Percentiles rank a stretch among this genome's conserved stretches.
These are phyloP conservation scores for Phocoena sinus DNA, from an alignment of 2,113 vertebrate species.

Conservation along the genomic window DNA sequence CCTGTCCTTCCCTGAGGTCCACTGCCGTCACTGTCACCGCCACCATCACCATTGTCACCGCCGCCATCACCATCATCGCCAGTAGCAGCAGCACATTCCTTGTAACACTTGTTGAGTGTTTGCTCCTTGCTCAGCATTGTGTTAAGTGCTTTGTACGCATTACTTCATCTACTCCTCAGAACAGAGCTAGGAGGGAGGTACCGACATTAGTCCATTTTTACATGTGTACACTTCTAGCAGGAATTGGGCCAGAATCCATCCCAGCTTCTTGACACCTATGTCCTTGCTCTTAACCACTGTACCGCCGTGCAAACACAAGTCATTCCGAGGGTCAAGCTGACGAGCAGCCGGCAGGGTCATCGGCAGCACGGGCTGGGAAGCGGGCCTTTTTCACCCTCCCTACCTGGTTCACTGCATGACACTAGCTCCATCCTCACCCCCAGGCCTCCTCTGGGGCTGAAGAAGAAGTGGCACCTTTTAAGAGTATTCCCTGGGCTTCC, in stretches of 20 bases:
- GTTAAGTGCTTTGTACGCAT: background rate
- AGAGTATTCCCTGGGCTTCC: background rate
- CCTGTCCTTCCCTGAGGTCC: background rate
- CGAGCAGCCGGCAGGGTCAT: background rate
- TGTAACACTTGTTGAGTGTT: background rate
- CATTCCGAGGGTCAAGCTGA: background rate
- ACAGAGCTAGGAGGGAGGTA: background rate
- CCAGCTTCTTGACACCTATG: background rate
- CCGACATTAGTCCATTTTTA: too few relatives aligned
- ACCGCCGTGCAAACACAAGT: background rate
- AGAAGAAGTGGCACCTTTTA: constrained; percentile 62
- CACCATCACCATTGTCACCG: too few relatives aligned
- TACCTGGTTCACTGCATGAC: background rate
- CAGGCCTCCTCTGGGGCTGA: constrained; percentile 59
- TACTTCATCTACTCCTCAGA: background rate
- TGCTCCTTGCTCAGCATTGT: background rate
- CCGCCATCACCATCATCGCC: rapidly evolving
- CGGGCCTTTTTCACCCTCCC: background rate
- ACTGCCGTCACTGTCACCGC: background rate
- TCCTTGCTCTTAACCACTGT: background rate
- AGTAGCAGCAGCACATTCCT: background rate
- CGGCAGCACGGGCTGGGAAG: background rate
- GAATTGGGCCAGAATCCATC: background rate
- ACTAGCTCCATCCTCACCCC: background rate
- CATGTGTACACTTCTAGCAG: background rate